Evolutionary conservation across 2,113 vertebrate genomes (phyloP).

Genomic region (Podilymbus podiceps): DNA sequence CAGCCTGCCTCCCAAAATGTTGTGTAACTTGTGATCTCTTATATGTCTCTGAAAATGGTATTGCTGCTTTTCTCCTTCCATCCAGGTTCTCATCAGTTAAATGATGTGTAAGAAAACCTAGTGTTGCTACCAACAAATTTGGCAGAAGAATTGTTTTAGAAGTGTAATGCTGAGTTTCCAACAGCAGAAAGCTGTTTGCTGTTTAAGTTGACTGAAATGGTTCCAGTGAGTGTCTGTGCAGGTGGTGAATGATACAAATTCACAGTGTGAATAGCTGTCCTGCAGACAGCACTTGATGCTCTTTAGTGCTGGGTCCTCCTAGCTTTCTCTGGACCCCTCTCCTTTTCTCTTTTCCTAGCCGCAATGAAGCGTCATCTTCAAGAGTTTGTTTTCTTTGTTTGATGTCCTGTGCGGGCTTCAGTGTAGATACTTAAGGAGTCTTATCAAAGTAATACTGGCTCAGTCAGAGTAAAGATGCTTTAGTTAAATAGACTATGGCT

Average conservation of each 20-base stretch:
- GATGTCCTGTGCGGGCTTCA: background rate
- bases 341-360: background rate
- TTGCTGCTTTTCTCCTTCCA: background rate
- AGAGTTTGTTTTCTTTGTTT: background rate
- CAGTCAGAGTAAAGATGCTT: conserved; percentile 68
- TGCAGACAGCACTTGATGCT: background rate
- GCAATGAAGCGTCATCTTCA: background rate
- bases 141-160: conserved; percentile 15
- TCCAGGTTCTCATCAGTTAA: background rate
- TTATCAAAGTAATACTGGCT: conserved; percentile 67
- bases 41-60: background rate
- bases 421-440: conserved; percentile 46
- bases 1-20: background rate
- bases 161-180: background rate
- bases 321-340: background rate
- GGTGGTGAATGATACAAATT: background rate
- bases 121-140: background rate
- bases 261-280: background rate
- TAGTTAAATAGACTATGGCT: conserved; percentile 61
- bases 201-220: background rate
- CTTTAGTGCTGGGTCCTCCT: background rate
- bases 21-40: background rate
- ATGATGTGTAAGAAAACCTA: background rate
- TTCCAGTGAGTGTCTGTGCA: conserved; percentile 17
- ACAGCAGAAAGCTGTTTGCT: conserved; percentile 17